These are phyloP conservation scores for Scaptomyza caliginosa DNA, from an alignment of 2,888 invertebrate species.

Conservation along the genomic window DNA sequence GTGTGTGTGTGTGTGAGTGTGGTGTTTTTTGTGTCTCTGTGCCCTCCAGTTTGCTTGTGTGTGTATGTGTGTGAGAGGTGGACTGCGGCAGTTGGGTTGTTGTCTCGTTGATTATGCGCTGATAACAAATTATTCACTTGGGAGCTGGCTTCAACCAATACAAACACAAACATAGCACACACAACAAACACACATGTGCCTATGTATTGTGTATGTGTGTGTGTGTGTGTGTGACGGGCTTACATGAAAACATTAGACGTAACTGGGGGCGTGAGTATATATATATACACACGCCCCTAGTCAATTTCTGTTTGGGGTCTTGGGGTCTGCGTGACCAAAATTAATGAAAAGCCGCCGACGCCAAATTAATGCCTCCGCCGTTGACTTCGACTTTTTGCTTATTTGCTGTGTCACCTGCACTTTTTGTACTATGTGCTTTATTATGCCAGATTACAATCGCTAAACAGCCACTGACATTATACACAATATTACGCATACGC, in stretches of 20 bases:
- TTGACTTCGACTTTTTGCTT: constrained; percentile 41
- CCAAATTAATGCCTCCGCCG: constrained; percentile 15
- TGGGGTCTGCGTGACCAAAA: constrained; percentile 71
- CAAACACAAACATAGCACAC: constrained; percentile 29
- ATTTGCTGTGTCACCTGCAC: constrained; percentile 65
- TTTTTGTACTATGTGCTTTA: constrained; percentile 39
- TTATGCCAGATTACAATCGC: constrained; percentile 63
- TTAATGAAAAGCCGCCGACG: constrained; percentile 72
- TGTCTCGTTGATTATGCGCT: constrained; percentile 81
- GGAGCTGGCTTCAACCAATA: constrained; percentile 69
- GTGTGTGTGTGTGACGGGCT: constrained; percentile 35
- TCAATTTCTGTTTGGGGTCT: constrained; percentile 34
- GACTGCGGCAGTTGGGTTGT: constrained; percentile 36
- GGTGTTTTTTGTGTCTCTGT: constrained; percentile 31
- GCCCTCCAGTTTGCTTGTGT: constrained; percentile 16
- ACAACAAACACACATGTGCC: constrained; percentile 22
- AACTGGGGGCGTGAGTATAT: constrained; percentile 12
- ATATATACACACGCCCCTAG: constrained; percentile 24
- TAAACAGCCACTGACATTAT: constrained; percentile 47
- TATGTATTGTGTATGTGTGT: no score
- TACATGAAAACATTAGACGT: constrained; percentile 67
- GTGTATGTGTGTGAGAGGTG: constrained; percentile 8
- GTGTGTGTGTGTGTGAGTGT: background rate
- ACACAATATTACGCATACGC: constrained; percentile 64
- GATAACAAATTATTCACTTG: constrained; percentile 81